A percentile compares a stretch with the other conserved stretches of the same genome.
Conservation (phyloP, 64 coral and sea anemone genomes). For the Montipora sp. region DNA sequence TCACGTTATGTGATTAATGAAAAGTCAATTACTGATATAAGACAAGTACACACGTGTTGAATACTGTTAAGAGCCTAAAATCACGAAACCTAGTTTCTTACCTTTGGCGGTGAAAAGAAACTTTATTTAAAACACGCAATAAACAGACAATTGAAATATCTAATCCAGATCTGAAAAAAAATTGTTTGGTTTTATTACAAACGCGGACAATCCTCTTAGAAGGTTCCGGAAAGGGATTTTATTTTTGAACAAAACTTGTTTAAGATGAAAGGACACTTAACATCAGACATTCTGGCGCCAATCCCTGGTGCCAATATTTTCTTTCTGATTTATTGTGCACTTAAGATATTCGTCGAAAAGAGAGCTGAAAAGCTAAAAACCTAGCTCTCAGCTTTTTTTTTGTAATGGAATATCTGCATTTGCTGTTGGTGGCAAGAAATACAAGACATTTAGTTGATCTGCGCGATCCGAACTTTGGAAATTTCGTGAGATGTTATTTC, state of each 20-base stretch:
- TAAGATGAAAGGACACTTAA: slow-evolving; percentile 9
- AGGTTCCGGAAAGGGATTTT: slow-evolving; percentile 16
- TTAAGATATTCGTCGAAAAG: not conserved
- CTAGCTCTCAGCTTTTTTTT: not conserved
- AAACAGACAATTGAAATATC: not conserved
- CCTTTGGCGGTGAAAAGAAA: not conserved
- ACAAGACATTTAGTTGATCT: not conserved
- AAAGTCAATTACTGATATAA: slow-evolving; percentile 1
- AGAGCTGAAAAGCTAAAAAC: not conserved
- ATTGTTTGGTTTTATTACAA: not conserved
- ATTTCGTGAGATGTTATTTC: not conserved
- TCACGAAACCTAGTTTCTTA: not conserved
- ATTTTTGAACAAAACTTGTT: slow-evolving; percentile 21
- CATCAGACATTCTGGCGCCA: slow-evolving; percentile 18
- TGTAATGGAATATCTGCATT: not conserved
- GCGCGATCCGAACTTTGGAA: not conserved
- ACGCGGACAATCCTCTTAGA: slow-evolving; percentile 33
- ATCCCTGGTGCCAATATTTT: slow-evolving; percentile 13
- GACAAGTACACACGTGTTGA: slow-evolving; percentile 7
- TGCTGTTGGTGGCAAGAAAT: not conserved
- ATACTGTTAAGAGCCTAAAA: not conserved
- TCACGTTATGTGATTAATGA: slow-evolving; percentile 11
- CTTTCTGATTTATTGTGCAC: not conserved
- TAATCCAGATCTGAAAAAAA: slow-evolving; percentile 26
- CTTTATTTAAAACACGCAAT: not conserved